Evolutionary conservation across 2,113 vertebrate species (phyloP).

Genomic region (Panthera tigris): DNA sequence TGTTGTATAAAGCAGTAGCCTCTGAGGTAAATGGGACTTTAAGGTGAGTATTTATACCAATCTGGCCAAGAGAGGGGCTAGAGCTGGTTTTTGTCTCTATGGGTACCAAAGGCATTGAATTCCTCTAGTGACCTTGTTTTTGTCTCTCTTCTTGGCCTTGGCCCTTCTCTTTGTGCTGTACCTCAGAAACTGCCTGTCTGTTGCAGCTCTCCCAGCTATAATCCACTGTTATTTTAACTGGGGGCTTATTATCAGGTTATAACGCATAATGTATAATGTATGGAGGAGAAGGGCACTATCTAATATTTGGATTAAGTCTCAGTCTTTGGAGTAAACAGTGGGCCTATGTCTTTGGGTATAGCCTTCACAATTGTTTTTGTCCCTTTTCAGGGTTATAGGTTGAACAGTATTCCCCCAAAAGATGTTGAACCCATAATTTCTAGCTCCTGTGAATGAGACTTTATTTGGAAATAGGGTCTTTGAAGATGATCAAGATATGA

Average conservation of each 20-base stretch:
- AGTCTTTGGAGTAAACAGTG: background rate
- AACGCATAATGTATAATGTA: background rate
- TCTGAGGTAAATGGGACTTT: background rate
- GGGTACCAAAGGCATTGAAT: background rate
- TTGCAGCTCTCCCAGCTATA: background rate
- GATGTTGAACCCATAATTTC: background rate
- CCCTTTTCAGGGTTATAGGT: background rate
- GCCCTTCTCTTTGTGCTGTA: background rate
- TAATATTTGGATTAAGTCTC: background rate
- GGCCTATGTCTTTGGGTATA: background rate
- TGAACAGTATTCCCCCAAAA: background rate
- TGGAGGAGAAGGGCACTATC: background rate
- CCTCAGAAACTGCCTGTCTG: background rate
- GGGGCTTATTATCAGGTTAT: background rate
- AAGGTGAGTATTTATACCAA: background rate
- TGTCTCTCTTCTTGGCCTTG: background rate
- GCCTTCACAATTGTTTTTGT: background rate
- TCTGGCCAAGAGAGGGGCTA: background rate
- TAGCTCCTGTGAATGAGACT: background rate
- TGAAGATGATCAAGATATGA: conserved; percentile 29
- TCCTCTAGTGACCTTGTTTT: background rate
- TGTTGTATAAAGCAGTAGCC: background rate
- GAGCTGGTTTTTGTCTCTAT: background rate
- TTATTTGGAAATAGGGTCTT: conserved; percentile 11
- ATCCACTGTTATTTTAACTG: background rate